phyloP scores from a whole-genome alignment of 2,888 invertebrate species.

The Sphaeridia pumilis region DNA sequence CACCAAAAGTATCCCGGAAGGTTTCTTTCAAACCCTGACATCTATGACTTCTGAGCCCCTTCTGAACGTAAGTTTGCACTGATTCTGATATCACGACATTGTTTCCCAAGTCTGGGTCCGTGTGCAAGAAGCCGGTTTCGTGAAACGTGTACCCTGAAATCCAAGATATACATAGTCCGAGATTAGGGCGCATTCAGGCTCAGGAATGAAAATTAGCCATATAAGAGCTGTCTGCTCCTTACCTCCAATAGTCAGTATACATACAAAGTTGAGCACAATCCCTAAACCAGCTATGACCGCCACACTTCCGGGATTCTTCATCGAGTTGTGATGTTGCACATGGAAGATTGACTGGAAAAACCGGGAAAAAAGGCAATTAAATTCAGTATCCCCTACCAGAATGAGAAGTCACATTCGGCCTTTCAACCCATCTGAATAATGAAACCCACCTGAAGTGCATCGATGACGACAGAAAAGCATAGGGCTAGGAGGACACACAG shows the following conservation, averaged over 20 bases:
- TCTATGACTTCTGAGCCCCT: constrained; percentile 20
- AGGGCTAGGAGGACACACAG: constrained; percentile 62
- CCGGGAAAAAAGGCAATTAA: no score
- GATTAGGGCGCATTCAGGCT: not conserved
- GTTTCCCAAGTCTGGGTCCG: constrained; percentile 30
- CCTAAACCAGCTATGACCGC: constrained; percentile 59
- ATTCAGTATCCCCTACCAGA: no score
- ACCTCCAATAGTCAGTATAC: constrained; percentile 70
- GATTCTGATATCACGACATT: constrained; percentile 28
- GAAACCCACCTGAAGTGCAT: constrained; percentile 53
- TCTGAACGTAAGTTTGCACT: constrained; percentile 21
- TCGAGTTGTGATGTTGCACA: constrained; percentile 48
- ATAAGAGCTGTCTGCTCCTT: constrained; percentile 31
- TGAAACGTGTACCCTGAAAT: constrained; percentile 53
- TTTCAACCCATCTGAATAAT: no score
- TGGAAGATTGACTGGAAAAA: constrained; percentile 32
- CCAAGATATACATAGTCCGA: not conserved
- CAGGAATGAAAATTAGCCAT: not conserved
- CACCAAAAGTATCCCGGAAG: constrained; percentile 51
- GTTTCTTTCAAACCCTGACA: constrained; percentile 51
- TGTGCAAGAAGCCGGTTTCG: constrained; percentile 52
- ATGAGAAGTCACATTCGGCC: no score
- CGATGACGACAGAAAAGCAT: constrained; percentile 66
- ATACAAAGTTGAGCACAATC: constrained; percentile 60
- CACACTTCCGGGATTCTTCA: constrained; percentile 62